Evolutionary conservation across 2,888 invertebrate genomes (phyloP).

Genomic region (Aplocera efformata): DNA sequence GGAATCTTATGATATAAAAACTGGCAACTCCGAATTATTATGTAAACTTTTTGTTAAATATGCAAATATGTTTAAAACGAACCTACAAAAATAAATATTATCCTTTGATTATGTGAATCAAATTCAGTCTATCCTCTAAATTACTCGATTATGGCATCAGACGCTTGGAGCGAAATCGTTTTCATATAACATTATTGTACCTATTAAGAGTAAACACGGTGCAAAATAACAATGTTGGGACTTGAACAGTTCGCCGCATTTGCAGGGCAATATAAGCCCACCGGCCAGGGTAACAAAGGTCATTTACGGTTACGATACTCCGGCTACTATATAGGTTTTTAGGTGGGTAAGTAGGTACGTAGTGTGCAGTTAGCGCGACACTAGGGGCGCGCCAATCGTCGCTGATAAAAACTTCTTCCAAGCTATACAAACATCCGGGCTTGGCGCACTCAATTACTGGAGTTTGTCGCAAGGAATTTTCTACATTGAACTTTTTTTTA

Average conservation of each 20-base stretch:
- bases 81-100: too few species aligned
- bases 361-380: slow-evolving; percentile 55
- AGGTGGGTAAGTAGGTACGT: slow-evolving; percentile 31
- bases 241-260: slow-evolving; percentile 22
- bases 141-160: slow-evolving; percentile 9
- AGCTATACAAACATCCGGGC: slow-evolving; percentile 67
- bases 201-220: slow-evolving; percentile 24
- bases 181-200: slow-evolving; percentile 24
- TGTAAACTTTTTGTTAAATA: too few species aligned
- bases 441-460: slow-evolving; percentile 66
- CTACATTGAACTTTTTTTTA: slow-evolving; percentile 49
- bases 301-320: slow-evolving; percentile 30
- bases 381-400: slow-evolving; percentile 55
- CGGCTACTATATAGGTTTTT: slow-evolving; percentile 35
- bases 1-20: too few species aligned
- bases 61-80: too few species aligned
- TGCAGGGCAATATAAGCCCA: slow-evolving; percentile 32
- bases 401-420: slow-evolving; percentile 66
- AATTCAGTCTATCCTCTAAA: slow-evolving; percentile 4
- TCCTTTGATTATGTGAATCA: slow-evolving; percentile 5
- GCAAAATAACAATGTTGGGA: slow-evolving; percentile 23
- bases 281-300: slow-evolving; percentile 27
- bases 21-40: too few species aligned
- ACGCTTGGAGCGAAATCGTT: slow-evolving; percentile 20
- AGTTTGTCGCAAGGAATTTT: slow-evolving; percentile 61